Conservation (phyloP, 2,888 invertebrate species). For the Habroteleia sp. region DNA sequence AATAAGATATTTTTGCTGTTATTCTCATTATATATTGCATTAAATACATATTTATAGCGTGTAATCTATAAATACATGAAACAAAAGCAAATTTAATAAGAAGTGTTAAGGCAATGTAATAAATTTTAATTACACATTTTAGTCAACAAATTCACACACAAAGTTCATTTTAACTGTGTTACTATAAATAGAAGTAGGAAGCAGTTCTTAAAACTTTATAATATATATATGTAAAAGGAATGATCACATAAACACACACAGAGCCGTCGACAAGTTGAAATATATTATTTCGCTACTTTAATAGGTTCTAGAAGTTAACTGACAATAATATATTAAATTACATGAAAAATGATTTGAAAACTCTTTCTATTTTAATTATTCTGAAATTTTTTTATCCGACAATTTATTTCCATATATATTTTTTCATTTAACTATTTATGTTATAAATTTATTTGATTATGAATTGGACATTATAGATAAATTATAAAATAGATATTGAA, state of each 20-base stretch:
- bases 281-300: slow-evolving; percentile 38
- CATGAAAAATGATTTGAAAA: background rate
- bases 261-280: slow-evolving; percentile 24
- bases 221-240: slow-evolving; percentile 43
- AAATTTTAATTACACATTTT: slow-evolving; percentile 44
- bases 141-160: slow-evolving; percentile 31
- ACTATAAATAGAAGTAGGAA: slow-evolving; percentile 50
- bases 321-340: slow-evolving; percentile 14
- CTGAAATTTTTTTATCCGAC: too few species aligned
- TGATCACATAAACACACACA: slow-evolving; percentile 21
- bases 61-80: too few species aligned
- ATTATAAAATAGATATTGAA: too few species aligned
- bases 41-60: too few species aligned
- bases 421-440: too few species aligned
- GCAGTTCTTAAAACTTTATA: slow-evolving; percentile 35
- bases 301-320: slow-evolving; percentile 27
- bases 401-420: too few species aligned
- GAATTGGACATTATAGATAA: too few species aligned
- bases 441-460: too few species aligned
- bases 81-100: too few species aligned
- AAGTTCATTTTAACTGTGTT: slow-evolving; percentile 22
- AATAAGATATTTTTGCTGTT: too few species aligned
- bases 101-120: slow-evolving; percentile 16
- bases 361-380: too few species aligned
- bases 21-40: too few species aligned